Evolutionary conservation across 2,888 invertebrate genomes (phyloP).

Genomic region (Hanleya hanleyi): DNA sequence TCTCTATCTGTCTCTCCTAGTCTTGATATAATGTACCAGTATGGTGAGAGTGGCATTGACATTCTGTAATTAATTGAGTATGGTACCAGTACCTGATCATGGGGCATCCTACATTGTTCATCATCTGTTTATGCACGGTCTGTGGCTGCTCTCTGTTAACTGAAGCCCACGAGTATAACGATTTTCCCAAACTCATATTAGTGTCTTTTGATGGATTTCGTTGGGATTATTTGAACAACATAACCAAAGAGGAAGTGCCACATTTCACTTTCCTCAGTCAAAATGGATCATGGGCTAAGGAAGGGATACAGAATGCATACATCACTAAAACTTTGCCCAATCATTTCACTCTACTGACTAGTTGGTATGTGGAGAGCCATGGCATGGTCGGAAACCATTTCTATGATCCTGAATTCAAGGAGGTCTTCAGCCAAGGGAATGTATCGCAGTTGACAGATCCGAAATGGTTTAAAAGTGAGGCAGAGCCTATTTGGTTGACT

Average conservation of each 20-base stretch:
- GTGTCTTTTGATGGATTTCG: conserved; percentile 84
- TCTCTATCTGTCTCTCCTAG: too few species aligned
- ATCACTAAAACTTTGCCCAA: conserved; percentile 84
- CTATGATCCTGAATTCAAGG: conserved; percentile 76
- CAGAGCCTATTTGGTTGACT: conserved; percentile 71
- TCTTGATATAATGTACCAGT: too few species aligned
- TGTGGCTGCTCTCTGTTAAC: too few species aligned
- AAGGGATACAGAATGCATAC: conserved; percentile 70
- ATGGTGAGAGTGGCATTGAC: too few species aligned
- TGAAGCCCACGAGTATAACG: too few species aligned
- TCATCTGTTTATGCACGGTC: too few species aligned
- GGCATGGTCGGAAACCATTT: conserved; percentile 81
- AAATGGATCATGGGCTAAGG: conserved; percentile 78
- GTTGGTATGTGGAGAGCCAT: conserved; percentile 79
- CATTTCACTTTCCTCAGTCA: conserved; percentile 77
- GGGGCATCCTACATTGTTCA: too few species aligned
- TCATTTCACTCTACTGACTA: conserved; percentile 82
- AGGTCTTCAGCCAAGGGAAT: conserved; percentile 41
- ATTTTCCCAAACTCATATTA: conserved; percentile 76
- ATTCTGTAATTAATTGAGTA: too few species aligned
- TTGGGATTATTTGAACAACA: conserved; percentile 79
- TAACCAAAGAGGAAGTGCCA: conserved; percentile 74
- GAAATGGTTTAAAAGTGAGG: conserved; percentile 74
- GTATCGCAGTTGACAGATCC: conserved; percentile 63
- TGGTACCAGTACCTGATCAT: too few species aligned